These are phyloP conservation scores for Nysson spinosus DNA, from an alignment of 2,888 invertebrate genomes.

Conservation along the genomic window DNA sequence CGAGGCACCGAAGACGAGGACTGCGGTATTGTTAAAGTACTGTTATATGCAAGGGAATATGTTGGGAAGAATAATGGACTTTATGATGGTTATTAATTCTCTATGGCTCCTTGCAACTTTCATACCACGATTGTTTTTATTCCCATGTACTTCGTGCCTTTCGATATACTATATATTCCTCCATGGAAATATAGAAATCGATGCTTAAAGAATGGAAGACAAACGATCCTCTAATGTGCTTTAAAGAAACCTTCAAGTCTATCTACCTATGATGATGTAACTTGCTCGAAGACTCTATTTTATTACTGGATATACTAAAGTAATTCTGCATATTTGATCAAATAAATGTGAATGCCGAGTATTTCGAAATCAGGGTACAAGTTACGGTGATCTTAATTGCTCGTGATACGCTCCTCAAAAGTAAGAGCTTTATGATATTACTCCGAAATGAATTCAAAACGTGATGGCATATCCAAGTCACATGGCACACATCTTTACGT, in stretches of 20 bases:
- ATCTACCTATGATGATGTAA: too few species aligned
- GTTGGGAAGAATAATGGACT: slow-evolving; percentile 45
- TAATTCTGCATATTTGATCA: too few species aligned
- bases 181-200: too few species aligned
- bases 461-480: slow-evolving; percentile 36
- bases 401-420: slow-evolving; percentile 35
- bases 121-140: neutral
- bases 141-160: neutral
- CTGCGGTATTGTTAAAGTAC: slow-evolving; percentile 38
- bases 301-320: too few species aligned
- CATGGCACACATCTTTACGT: slow-evolving; percentile 42
- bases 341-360: neutral
- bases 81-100: slow-evolving; percentile 49
- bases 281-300: too few species aligned
- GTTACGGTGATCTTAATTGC: slow-evolving; percentile 55
- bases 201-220: neutral
- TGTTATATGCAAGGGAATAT: slow-evolving; percentile 35
- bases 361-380: slow-evolving; percentile 14
- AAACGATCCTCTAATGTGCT: too few species aligned
- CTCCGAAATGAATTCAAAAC: slow-evolving; percentile 31
- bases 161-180: too few species aligned
- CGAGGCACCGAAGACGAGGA: slow-evolving; percentile 10
- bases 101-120: slow-evolving; percentile 19
- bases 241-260: too few species aligned
- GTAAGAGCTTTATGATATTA: slow-evolving; percentile 35